Evolutionary conservation across 2,888 invertebrate genomes (phyloP), one percentile per base, ranked within the genome.

Genomic region (Trissolcus japonicus): DNA sequence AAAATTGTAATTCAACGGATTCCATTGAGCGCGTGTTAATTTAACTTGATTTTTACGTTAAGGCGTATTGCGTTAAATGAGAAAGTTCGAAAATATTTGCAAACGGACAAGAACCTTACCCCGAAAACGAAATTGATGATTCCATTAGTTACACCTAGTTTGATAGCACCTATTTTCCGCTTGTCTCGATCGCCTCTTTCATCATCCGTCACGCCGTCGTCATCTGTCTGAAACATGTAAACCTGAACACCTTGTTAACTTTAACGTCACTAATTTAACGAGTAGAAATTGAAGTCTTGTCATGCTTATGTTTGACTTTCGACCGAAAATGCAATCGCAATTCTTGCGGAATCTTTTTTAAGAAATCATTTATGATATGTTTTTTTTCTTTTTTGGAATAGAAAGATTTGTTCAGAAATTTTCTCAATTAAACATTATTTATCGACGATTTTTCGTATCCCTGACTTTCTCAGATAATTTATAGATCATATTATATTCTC

Each of bases 121-220:
- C 95, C 94, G 88, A 95, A 95, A 43, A 95, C 94, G 89, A 95
- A 94, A 88, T 95, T 95, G 85, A 95, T 91, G 80, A 95, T 91
- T 60, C 95, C 95, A 89, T 95, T 95, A 89, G 95, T 94, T 84
- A 94, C 92, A 84, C 94, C 95, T 84, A 93, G 93, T 86, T 92
- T 92, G 82, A 91, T 90, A 62, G 92, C 91, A 84, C 94, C 94
- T 83, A 94, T 91, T 90, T 94, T 94, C 90, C 94, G 92, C 90
- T 95, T 95, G 87, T 94, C 94, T 80, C 93, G 91, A 79, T 89
- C 89, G 43, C 82, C 81, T 86, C 91, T 92, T 7, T 92, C 92
- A 83, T 90, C 92, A 80, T 91, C 91, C 80, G 88, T 90, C 55
- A 89, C 89, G 83, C 90, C 84, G 60, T 91, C 91, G 86, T 91